Conservation (phyloP, 64 coral and sea anemone species). For the Catalaphyllia jardinei region DNA sequence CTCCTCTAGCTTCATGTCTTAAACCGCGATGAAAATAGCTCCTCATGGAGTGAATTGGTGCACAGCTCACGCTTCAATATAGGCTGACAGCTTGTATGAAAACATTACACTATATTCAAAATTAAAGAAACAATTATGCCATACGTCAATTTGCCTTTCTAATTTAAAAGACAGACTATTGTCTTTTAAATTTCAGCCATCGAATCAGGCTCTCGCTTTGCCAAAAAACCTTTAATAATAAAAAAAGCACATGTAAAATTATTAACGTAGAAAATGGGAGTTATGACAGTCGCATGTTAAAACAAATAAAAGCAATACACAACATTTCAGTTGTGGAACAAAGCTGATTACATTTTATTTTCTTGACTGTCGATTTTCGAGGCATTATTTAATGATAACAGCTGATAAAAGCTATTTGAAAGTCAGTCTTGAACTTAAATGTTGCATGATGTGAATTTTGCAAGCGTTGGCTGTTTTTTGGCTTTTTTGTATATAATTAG, state of each 20-base stretch:
- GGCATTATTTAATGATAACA: no score
- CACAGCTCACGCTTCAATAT: not conserved
- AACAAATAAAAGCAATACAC: not conserved
- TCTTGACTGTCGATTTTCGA: no score
- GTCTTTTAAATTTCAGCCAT: conserved; percentile 13
- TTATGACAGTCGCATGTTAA: not conserved
- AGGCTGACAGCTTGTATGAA: not conserved
- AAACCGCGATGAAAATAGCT: not conserved
- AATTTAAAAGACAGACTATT: conserved; percentile 25
- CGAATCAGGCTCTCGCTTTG: not conserved
- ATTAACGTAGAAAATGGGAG: not conserved
- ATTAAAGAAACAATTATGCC: not conserved
- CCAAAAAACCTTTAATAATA: not conserved
- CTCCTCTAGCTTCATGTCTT: not conserved
- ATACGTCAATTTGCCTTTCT: conserved; percentile 4
- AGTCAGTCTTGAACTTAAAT: not conserved
- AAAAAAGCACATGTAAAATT: no score
- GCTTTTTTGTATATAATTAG: not conserved
- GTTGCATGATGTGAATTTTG: not conserved
- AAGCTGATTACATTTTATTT: no score
- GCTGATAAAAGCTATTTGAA: no score
- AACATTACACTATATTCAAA: not conserved
- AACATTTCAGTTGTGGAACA: no score
- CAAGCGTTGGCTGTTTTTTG: not conserved
- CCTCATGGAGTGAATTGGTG: not conserved